Evolutionary conservation across 1,140 invertebrate species (phyloP).

Genomic region (Globodera rostochiensis): DNA sequence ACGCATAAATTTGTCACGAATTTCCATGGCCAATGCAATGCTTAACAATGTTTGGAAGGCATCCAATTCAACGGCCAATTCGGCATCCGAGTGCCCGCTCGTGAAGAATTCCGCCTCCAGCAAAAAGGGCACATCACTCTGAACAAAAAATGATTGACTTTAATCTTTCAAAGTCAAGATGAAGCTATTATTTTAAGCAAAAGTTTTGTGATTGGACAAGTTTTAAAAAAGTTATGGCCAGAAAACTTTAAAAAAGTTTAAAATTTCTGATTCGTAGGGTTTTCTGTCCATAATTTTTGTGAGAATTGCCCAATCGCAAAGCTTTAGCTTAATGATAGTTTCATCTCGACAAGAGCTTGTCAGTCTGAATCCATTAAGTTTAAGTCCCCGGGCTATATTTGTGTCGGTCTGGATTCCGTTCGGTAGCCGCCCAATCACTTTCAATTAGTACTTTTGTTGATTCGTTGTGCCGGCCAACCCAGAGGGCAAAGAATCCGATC

Average conservation of each 20-base stretch:
- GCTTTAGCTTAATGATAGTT: too few species aligned
- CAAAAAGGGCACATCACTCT: constrained; percentile 17
- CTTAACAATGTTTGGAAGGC: constrained; percentile 19
- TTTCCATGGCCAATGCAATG: constrained; percentile 14
- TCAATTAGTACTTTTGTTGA: neutral
- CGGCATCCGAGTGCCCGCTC: neutral
- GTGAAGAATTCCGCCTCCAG: constrained; percentile 23
- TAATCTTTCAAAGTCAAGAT: neutral
- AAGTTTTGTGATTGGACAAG: too few species aligned
- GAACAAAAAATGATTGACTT: neutral
- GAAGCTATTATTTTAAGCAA: neutral
- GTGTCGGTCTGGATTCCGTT: too few species aligned
- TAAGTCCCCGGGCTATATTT: too few species aligned
- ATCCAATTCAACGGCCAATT: constrained; percentile 10
- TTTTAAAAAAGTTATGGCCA: too few species aligned
- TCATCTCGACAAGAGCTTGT: too few species aligned
- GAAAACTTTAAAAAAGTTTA: too few species aligned
- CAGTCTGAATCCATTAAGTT: too few species aligned
- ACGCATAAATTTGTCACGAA: neutral
- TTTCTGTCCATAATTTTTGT: too few species aligned
- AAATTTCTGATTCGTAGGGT: too few species aligned
- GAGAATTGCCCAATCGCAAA: too few species aligned
- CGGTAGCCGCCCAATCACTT: too few species aligned
- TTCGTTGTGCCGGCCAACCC: neutral
- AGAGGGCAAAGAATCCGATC: constrained; percentile 26